Evolutionary conservation across 2,113 vertebrate species (phyloP).

Genomic region (Lepus europaeus): DNA sequence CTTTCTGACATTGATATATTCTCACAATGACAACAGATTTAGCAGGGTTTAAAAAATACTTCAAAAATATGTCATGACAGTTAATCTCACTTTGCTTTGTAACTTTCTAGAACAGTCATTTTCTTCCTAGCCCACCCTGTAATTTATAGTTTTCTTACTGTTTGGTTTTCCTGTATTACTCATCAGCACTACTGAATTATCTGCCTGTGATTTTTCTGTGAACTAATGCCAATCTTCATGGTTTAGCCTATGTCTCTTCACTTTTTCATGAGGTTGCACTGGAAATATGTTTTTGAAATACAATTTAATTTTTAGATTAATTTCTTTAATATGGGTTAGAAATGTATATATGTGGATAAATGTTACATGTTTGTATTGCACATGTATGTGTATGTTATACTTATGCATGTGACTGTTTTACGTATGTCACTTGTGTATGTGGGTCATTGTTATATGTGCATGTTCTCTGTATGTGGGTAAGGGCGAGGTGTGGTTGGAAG

Average conservation of each 20-base stretch:
- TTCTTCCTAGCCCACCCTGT: background rate
- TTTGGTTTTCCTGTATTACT: background rate
- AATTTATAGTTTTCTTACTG: background rate
- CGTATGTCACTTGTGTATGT: background rate
- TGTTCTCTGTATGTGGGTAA: background rate
- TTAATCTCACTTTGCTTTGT: slow-evolving; percentile 43
- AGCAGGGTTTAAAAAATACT: background rate
- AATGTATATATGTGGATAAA: background rate
- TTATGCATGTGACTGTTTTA: no score
- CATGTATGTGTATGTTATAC: no score
- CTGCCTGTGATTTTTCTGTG: slow-evolving; percentile 15
- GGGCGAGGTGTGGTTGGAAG: background rate
- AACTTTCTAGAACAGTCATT: slow-evolving; percentile 21
- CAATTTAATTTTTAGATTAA: background rate
- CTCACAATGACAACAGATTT: background rate
- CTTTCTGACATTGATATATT: background rate
- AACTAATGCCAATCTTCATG: background rate
- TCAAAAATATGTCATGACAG: background rate
- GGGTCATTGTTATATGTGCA: background rate
- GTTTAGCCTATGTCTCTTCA: background rate
- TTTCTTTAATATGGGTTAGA: slow-evolving; percentile 24
- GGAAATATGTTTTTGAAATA: background rate
- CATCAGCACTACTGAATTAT: background rate
- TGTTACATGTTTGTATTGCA: background rate
- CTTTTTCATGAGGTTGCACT: background rate